Evolutionary conservation across 2,888 invertebrate species (phyloP), one percentile per base, ranked within the genome.

Genomic region (Pocota personata): DNA sequence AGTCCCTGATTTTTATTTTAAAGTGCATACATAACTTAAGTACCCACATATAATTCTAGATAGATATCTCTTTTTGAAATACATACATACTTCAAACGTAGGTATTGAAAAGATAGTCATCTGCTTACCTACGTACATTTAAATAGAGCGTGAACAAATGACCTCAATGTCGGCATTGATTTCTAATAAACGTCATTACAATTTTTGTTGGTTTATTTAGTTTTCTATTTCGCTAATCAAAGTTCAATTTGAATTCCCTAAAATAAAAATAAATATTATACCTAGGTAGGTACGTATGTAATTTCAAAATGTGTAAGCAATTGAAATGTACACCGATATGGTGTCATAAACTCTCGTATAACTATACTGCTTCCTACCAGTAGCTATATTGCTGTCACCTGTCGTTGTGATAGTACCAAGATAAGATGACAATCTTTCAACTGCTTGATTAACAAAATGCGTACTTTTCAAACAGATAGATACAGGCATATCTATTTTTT

Each of bases 391-490:
- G 37, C 50, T 69, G 62, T 76, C 62, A 76, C 57, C 43, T 77
- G 78, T 83, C 67, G 46, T 24, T 32, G 40, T 24, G 72, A 78
- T 72, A 78, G 66, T 40, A 46, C 27, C 21, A 30, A 52, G 72
- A 72, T 78, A 78, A 83, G 78, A 83, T 83, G 30, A 5, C 30
- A 78, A 78, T 83, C 83, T 62, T 35, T 52, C 5, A 50, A 66
- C 71, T 48, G 16, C 58, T 60, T 24, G 66, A 76, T 66, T 76
- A 32, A 48, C 66, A 35, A 35, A 66, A 10, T 37, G 57, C 57
- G 66, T 57, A 37, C 35, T 66, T 66, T 57, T 67, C 24, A 46
- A 14, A 58, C 19, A 67, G 55, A 76, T 48, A 72, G 4, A 8
- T 16, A 37, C 3, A 48, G 19, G 2, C 10, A 27, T 52, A 27